Evolutionary conservation across 2,888 invertebrate genomes (phyloP).

Genomic region (Leucophora obtusa): DNA sequence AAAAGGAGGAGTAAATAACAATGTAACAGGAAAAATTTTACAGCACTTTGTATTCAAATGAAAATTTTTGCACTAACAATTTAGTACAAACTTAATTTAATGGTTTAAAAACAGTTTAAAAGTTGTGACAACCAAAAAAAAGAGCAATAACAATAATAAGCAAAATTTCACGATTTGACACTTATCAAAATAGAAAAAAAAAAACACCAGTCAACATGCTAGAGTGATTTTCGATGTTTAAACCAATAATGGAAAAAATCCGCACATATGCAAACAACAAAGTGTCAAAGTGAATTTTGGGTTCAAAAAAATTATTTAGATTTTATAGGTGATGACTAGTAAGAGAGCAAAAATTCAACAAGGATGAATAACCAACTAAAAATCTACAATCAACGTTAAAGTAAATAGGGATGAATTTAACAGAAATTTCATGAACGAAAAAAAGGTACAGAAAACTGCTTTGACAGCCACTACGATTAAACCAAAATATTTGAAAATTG

Average conservation of each 20-base stretch:
- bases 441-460: neutral
- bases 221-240: constrained; percentile 12
- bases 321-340: constrained; percentile 56
- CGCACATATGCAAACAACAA: constrained; percentile 61
- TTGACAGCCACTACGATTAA: neutral
- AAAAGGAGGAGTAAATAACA: constrained; percentile 35
- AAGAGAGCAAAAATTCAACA: constrained; percentile 49
- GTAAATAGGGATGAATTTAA: neutral
- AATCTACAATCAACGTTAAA: neutral
- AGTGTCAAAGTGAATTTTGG: constrained; percentile 37
- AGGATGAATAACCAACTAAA: neutral
- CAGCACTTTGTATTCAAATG: constrained; percentile 30
- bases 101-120: constrained; percentile 54
- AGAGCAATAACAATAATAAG: constrained; percentile 23
- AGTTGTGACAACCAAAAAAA: constrained; percentile 24
- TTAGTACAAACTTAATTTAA: constrained; percentile 59
- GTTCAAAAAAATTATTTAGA: neutral
- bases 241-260: constrained; percentile 32
- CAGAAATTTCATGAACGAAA: neutral
- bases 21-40: constrained; percentile 42
- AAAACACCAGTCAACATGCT: neutral
- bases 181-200: constrained; percentile 5
- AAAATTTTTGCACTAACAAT: constrained; percentile 51
- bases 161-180: constrained; percentile 55
- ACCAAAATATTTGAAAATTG: neutral